These are phyloP conservation scores for Upupa epops DNA, from an alignment of 2,113 vertebrate species.

Conservation along the genomic window DNA sequence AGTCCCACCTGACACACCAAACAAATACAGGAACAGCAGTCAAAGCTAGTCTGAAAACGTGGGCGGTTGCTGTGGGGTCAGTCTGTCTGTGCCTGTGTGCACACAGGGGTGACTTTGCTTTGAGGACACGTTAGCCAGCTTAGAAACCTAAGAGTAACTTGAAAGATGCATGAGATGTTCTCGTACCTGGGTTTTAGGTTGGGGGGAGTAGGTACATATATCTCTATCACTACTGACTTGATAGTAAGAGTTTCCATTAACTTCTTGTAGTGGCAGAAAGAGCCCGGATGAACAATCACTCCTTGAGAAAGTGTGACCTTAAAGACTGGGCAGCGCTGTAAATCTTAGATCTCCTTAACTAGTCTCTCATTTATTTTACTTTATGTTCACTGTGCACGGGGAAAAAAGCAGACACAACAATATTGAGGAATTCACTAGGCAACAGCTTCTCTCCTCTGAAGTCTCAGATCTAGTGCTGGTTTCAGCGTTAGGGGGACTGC, in stretches of 20 bases:
- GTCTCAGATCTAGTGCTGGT: slow-evolving; percentile 49
- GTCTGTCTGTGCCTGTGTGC: background rate
- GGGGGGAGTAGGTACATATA: background rate
- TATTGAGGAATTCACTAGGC: slow-evolving; percentile 52
- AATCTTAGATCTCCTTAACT: slow-evolving; percentile 61
- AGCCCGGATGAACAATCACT: slow-evolving; percentile 48
- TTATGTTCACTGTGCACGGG: slow-evolving; percentile 47
- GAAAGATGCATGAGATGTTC: background rate
- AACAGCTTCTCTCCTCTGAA: background rate
- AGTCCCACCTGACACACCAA: slow-evolving; percentile 18
- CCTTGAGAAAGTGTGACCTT: slow-evolving; percentile 67
- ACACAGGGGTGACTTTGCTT: slow-evolving; percentile 71
- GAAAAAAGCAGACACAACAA: slow-evolving; percentile 31
- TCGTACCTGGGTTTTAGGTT: background rate
- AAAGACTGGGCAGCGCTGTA: slow-evolving; percentile 61
- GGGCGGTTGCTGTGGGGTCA: background rate
- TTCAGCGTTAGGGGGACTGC: slow-evolving; percentile 33
- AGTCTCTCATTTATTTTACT: slow-evolving; percentile 56
- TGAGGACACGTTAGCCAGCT: background rate
- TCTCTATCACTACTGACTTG: slow-evolving; percentile 62
- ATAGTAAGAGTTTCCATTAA: slow-evolving; percentile 30
- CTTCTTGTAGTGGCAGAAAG: background rate
- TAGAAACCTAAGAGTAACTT: slow-evolving; percentile 8
- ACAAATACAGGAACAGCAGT: slow-evolving; percentile 63
- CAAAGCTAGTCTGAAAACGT: slow-evolving; percentile 61